Evolutionary conservation across 2,797 vertebrate species (phyloP).

Genomic region (Poeciliopsis paucimaculata): DNA sequence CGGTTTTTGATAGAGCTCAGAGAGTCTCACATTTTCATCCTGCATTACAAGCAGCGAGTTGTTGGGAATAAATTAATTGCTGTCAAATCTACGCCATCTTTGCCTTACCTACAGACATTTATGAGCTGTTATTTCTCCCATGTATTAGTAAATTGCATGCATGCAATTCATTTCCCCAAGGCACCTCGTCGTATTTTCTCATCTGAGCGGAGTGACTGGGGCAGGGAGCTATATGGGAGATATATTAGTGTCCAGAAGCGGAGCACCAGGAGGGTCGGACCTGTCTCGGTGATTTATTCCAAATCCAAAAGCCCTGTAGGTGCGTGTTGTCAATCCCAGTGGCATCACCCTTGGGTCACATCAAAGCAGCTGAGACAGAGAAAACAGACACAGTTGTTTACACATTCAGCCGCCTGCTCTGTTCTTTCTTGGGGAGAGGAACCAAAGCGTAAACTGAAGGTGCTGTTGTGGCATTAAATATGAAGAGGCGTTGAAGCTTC

Average conservation of each 20-base stretch:
- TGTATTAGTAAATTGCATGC: slow-evolving; percentile 76
- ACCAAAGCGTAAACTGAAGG: slow-evolving; percentile 73
- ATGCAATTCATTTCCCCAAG: slow-evolving; percentile 73
- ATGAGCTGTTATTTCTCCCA: slow-evolving; percentile 68
- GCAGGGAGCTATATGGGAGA: slow-evolving; percentile 71
- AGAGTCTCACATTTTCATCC: slow-evolving; percentile 32
- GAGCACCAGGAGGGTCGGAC: slow-evolving; percentile 62
- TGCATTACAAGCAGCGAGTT: slow-evolving; percentile 37
- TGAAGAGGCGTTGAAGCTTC: slow-evolving; percentile 35
- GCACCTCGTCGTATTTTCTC: slow-evolving; percentile 73
- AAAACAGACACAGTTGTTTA: slow-evolving; percentile 79
- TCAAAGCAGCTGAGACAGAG: slow-evolving; percentile 75
- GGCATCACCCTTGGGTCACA: slow-evolving; percentile 78
- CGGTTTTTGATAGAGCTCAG: slow-evolving; percentile 17
- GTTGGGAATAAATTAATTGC: slow-evolving; percentile 63
- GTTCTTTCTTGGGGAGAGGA: slow-evolving; percentile 58
- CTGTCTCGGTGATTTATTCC: slow-evolving; percentile 80
- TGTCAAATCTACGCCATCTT: slow-evolving; percentile 52
- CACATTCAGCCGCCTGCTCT: slow-evolving; percentile 69
- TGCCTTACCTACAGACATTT: slow-evolving; percentile 59
- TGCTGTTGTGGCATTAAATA: slow-evolving; percentile 50
- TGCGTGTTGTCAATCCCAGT: slow-evolving; percentile 75
- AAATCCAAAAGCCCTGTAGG: slow-evolving; percentile 67
- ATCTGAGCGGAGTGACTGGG: slow-evolving; percentile 63
- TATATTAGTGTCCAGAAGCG: slow-evolving; percentile 80